Conservation (phyloP, 2,888 invertebrate genomes). For the Cerceris rybyensis region DNA sequence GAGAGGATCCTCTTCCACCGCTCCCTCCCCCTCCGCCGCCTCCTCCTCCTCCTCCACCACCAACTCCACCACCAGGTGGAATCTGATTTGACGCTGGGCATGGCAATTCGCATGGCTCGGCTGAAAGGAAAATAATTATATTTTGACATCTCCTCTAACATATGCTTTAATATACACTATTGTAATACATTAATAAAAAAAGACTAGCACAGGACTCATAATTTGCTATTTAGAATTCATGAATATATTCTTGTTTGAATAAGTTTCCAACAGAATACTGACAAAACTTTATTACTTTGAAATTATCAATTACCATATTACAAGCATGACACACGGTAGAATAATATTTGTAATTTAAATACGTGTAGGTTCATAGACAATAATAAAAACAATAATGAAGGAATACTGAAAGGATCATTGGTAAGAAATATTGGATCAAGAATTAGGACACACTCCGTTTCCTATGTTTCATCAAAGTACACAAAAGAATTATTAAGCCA, state of each 20-base stretch:
- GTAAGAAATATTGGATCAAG: not conserved
- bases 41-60: slow-evolving; percentile 82
- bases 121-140: slow-evolving; percentile 79
- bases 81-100: slow-evolving; percentile 84
- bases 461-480: not conserved
- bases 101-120: slow-evolving; percentile 92
- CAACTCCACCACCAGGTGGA: slow-evolving; percentile 76
- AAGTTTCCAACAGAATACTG: no score
- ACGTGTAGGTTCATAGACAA: no score
- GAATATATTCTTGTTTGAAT: no score
- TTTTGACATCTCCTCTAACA: not conserved
- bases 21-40: slow-evolving; percentile 83
- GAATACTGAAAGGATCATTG: not conserved
- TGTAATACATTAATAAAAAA: no score
- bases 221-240: no score
- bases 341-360: not conserved
- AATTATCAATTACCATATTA: not conserved
- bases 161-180: no score
- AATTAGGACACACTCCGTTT: not conserved
- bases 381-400: not conserved
- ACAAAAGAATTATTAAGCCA: slow-evolving; percentile 6
- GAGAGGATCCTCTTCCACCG: slow-evolving; percentile 83
- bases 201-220: no score
- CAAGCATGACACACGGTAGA: not conserved
- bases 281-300: no score